Conservation (phyloP, 1,140 invertebrate genomes). For the Drosophila ohnishii region DNA sequence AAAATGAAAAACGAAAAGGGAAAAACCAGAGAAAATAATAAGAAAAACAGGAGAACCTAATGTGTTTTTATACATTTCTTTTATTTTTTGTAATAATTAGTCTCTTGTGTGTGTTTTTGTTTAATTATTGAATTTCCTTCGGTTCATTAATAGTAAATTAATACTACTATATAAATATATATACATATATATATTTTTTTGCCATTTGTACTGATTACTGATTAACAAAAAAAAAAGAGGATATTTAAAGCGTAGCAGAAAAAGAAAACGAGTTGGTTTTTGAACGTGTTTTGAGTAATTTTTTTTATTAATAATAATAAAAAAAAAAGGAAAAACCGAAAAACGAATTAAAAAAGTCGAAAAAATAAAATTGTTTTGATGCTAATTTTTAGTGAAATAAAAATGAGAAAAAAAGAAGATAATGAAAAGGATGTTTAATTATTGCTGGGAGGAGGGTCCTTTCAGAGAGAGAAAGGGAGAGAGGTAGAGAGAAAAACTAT, state of each 20-base stretch:
- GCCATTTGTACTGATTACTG: slow-evolving; percentile 79
- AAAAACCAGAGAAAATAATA: slow-evolving; percentile 1
- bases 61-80: not conserved
- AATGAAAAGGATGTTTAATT: not conserved
- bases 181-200: slow-evolving; percentile 43
- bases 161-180: slow-evolving; percentile 54
- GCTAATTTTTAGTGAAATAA: slow-evolving; percentile 74
- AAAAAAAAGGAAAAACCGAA: slow-evolving; percentile 35
- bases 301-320: slow-evolving; percentile 30
- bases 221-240: slow-evolving; percentile 52
- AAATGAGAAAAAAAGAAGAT: slow-evolving; percentile 33
- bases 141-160: slow-evolving; percentile 57
- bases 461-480: not conserved
- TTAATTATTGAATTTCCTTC: slow-evolving; percentile 38
- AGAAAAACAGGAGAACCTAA: slow-evolving; percentile 6
- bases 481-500: not conserved
- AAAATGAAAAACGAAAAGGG: slow-evolving; percentile 6
- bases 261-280: slow-evolving; percentile 12
- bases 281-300: slow-evolving; percentile 34
- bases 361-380: slow-evolving; percentile 63
- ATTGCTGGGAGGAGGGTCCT: not conserved
- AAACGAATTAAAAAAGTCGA: slow-evolving; percentile 38
- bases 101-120: slow-evolving; percentile 27
- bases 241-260: slow-evolving; percentile 14
- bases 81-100: slow-evolving; percentile 6